Conservation (phyloP, 2,113 vertebrate species). For the Microtus pennsylvanicus region DNA sequence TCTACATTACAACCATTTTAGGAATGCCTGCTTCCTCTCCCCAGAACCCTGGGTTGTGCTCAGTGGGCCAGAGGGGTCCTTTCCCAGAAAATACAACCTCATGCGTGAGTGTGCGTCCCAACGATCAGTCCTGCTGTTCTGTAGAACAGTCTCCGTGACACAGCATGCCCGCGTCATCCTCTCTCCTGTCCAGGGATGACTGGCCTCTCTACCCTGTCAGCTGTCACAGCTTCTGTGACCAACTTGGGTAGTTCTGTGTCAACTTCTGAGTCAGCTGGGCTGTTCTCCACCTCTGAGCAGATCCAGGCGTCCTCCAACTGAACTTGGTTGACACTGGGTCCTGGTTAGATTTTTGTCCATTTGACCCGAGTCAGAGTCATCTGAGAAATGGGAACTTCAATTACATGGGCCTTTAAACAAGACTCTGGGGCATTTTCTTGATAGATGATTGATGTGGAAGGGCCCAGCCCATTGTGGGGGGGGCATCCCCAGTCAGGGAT, state of each 20-base stretch:
- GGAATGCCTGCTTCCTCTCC: too few relatives aligned
- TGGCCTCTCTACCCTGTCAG: background rate
- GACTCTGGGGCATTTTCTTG: background rate
- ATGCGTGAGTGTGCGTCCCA: background rate
- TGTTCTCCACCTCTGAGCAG: background rate
- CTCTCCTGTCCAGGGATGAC: too few relatives aligned
- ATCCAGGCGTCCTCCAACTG: background rate
- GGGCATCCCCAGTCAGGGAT: background rate
- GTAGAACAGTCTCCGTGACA: accelerated
- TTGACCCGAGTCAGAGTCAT: background rate
- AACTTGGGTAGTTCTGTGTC: too few relatives aligned
- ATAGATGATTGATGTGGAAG: background rate
- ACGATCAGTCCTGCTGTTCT: accelerated
- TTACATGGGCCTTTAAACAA: background rate
- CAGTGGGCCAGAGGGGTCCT: background rate
- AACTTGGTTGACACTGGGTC: background rate
- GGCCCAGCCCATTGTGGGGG: background rate
- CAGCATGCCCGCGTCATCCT: background rate
- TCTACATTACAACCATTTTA: background rate
- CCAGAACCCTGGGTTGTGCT: background rate
- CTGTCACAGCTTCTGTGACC: background rate
- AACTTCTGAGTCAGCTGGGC: background rate
- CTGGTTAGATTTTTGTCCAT: background rate
- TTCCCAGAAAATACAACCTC: background rate
- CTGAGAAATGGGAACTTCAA: background rate